A percentile compares a stretch with the other conserved stretches of the same genome.
Evolutionary conservation across 1,140 invertebrate species (phyloP).

Genomic region (Aphidius gifuensis): DNA sequence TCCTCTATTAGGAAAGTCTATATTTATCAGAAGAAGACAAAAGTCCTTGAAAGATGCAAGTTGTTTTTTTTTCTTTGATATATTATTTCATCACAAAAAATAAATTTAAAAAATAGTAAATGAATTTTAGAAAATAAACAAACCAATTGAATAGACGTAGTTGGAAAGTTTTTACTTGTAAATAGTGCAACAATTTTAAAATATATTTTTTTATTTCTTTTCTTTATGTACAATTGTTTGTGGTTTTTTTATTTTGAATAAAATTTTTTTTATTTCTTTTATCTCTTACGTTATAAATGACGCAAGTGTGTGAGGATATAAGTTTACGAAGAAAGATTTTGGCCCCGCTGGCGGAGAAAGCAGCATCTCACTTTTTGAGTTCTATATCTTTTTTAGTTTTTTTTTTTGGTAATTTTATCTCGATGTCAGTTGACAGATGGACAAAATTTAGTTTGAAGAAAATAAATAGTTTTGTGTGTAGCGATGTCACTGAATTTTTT

Average conservation of each 20-base stretch:
- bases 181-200: not conserved
- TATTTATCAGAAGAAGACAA: slow-evolving; percentile 26
- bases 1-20: slow-evolving; percentile 26
- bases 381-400: no score
- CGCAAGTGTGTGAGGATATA: slow-evolving; percentile 1
- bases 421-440: slow-evolving; percentile 30
- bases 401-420: not conserved
- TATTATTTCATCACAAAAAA: not conserved
- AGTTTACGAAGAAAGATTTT: slow-evolving; percentile 35
- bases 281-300: not conserved
- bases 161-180: not conserved
- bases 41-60: slow-evolving; percentile 19
- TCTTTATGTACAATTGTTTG: not conserved
- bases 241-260: not conserved
- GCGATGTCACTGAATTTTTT: no score
- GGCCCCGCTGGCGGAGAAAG: slow-evolving; percentile 40
- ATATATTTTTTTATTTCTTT: not conserved
- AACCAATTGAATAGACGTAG: not conserved
- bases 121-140: no score
- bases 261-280: not conserved
- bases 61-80: slow-evolving; percentile 4
- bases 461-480: no score
- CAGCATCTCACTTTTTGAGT: slow-evolving; percentile 8
- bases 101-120: no score
- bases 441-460: not conserved